These are phyloP conservation scores for Nomada fabriciana DNA, from an alignment of 2,888 invertebrate genomes.

Conservation along the genomic window DNA sequence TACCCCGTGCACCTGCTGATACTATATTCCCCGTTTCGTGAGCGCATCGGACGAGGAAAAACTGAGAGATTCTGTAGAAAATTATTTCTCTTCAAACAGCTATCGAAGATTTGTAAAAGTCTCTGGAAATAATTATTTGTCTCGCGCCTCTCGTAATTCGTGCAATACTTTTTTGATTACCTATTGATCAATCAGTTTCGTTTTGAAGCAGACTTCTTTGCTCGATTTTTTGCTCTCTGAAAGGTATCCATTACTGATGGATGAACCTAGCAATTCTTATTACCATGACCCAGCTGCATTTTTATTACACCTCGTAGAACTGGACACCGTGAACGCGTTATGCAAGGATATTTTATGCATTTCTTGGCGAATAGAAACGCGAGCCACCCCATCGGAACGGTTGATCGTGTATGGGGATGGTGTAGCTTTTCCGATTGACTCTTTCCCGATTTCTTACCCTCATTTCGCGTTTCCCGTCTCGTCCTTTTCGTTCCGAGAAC, in stretches of 20 bases:
- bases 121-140: too few species aligned
- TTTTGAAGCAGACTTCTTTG: too few species aligned
- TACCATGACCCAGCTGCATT: too few species aligned
- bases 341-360: slow-evolving; percentile 2
- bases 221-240: too few species aligned
- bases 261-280: too few species aligned
- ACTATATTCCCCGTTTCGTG: not conserved
- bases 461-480: slow-evolving; percentile 34
- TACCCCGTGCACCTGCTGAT: not conserved
- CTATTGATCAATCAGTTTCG: too few species aligned
- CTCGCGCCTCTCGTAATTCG: too few species aligned
- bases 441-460: slow-evolving; percentile 42
- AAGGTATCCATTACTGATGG: too few species aligned
- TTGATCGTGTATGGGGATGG: slow-evolving; percentile 32
- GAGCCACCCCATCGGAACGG: slow-evolving; percentile 18
- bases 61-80: not conserved
- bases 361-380: slow-evolving; percentile 30
- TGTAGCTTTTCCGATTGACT: slow-evolving; percentile 51
- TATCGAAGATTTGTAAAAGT: too few species aligned
- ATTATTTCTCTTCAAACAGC: too few species aligned
- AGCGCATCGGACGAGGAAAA: not conserved
- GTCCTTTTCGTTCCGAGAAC: slow-evolving; percentile 25
- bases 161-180: too few species aligned
- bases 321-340: not conserved
- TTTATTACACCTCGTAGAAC: not conserved